Base-by-base conservation (phyloP, 2,888 invertebrate species). In the Myathropa florea region DNA sequence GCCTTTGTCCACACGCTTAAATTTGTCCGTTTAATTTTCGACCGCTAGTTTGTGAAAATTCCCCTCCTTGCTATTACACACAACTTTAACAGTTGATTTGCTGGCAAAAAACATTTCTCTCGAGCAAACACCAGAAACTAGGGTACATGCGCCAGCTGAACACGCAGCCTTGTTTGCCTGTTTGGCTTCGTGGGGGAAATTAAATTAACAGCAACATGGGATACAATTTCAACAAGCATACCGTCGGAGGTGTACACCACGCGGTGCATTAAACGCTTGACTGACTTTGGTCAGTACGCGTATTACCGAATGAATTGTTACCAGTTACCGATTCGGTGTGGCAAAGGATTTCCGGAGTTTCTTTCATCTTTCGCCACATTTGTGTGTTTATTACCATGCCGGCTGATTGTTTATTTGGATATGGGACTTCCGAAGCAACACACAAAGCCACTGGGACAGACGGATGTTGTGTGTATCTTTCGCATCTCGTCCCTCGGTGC, bases 331-430 rank as follows among this genome's bases (percentile, higher is more conserved):
- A 68, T 63, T 21, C 60, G 53, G 67, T 46, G 46, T 33, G 61
- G 77, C 63, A 33, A 72, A 85, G 60, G 85, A 78, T 75, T 77
- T 86, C 85, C 85, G 77, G 73, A 68, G 63, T 68, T 68, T 39
- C 78, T 86, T 82, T 78, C 77, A 82, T 86, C 78, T 81, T 73
- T 73, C 39, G 64, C 82, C 82, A 82, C 73, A 82, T 72, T 84
- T 71, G 61, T 77, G 46, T 46, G 77, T 78, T 77, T 77, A 77
- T 77, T 72, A 73, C 77, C 77, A 77, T 81, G 77, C 81, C 65
- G 53, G 79, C 46, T 53, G 59, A 76, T 68, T 77, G 82, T 85
- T 85, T 82, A 70, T 82, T 85, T 82, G 72, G 81, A 68, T 84
- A 71, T 67, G 59, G 65, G 61, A 84, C 80, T 72, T 76, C 65